Evolutionary conservation across 2,113 vertebrate species (phyloP).

Genomic region (Phrynocephalus versicolor): DNA sequence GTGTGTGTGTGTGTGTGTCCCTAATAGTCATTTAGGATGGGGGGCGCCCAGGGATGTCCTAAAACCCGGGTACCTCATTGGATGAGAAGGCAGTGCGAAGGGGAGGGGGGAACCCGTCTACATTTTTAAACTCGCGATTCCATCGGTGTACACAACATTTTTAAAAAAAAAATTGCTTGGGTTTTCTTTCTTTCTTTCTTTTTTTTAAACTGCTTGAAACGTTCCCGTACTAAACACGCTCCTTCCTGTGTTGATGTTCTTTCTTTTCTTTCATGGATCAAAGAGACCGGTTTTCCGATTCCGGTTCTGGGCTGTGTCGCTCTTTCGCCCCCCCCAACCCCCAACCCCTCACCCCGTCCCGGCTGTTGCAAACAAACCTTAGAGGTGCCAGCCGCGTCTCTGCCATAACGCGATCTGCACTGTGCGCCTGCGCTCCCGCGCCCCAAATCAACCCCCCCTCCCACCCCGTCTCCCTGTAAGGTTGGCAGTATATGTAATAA

Average conservation of each 20-base stretch:
- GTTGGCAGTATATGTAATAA: no score
- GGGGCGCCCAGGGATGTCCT: slow-evolving; percentile 20
- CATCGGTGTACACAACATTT: background rate
- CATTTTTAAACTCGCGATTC: no score
- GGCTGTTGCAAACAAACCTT: background rate
- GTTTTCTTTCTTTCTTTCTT: background rate
- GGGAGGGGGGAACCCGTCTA: background rate
- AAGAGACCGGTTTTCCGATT: no score
- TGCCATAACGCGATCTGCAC: background rate
- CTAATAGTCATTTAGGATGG: background rate
- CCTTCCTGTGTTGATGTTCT: background rate
- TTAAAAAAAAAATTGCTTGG: no score
- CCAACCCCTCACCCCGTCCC: no score
- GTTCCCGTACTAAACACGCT: background rate
- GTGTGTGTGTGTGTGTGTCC: background rate
- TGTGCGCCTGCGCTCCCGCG: background rate
- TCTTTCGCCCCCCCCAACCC: no score
- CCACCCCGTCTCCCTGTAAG: no score
- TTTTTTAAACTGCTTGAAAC: background rate
- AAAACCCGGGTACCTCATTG: background rate
- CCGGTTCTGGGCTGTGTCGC: no score
- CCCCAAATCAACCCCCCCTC: no score
- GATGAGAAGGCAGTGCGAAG: background rate
- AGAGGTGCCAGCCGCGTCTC: no score
- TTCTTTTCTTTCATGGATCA: no score